A percentile compares a stretch with the other conserved stretches of the same genome.
Evolutionary conservation across 2,888 invertebrate species (phyloP).

Genomic region (Nematopogon swammerdamellus): DNA sequence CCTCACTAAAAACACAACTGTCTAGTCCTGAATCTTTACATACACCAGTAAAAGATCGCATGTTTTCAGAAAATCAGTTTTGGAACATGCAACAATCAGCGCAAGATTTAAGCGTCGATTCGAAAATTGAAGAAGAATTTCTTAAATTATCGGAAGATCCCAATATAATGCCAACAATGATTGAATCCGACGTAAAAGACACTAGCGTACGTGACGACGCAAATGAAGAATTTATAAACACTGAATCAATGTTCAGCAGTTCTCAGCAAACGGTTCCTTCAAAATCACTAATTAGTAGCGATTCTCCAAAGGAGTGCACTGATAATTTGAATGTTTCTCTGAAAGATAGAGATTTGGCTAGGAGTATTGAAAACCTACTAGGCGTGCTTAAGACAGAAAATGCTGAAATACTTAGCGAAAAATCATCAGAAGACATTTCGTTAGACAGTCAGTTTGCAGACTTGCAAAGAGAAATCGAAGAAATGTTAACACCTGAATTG

Average conservation of each 20-base stretch:
- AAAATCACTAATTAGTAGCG: too few species aligned
- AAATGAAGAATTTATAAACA: too few species aligned
- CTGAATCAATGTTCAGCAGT: too few species aligned
- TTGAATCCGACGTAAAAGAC: too few species aligned
- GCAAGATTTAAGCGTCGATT: background rate
- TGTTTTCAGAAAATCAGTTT: constrained; percentile 42
- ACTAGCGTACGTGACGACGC: too few species aligned
- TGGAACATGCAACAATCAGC: constrained; percentile 24
- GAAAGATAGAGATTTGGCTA: constrained; percentile 2
- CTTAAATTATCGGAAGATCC: background rate
- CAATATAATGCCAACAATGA: too few species aligned
- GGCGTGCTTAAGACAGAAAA: constrained; percentile 1
- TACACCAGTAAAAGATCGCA: constrained; percentile 41
- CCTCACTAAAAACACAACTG: too few species aligned
- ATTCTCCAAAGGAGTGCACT: too few species aligned
- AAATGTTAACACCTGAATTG: constrained; percentile 33
- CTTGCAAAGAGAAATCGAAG: constrained; percentile 47
- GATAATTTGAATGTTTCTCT: constrained; percentile 2
- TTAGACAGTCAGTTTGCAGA: constrained; percentile 49
- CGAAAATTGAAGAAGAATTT: background rate
- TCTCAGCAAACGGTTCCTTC: too few species aligned
- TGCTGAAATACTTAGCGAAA: constrained; percentile 7
- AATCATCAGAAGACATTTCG: constrained; percentile 35
- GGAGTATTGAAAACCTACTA: background rate
- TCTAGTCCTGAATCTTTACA: constrained; percentile 29